Evolutionary conservation across 2,797 vertebrate genomes (phyloP), one percentile per base, ranked within the genome.

Genomic region (Adelosebastes latens): DNA sequence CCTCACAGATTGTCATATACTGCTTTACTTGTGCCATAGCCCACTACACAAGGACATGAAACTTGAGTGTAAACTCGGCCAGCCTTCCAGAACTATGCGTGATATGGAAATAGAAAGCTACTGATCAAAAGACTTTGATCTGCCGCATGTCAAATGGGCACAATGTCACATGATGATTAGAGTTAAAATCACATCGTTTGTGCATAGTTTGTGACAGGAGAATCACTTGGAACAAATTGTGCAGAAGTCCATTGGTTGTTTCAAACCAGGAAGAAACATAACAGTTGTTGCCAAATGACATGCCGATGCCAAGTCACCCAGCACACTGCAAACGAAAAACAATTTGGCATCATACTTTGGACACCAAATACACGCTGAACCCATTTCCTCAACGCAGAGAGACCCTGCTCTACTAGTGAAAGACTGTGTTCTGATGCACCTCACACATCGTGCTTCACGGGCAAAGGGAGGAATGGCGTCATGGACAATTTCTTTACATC

Each of bases 401-500:
- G 46, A 70, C 34, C 6, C 46, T 74, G 42, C 14, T 80, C 62
- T 56, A 53, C 49, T n/a, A 20, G 13, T 60, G n/a, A 66, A 80
- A 65, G 32, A 66, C 29, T 24, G n/a, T 24, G n/a, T 27, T 14
- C 27, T 29, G 62, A 79, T 77, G 78, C 52, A 66, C 72, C 61
- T 75, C 46, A 56, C 27, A 59, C 56, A 65, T 72, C 7, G 25
- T 22, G 72, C 70, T 77, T 77, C 81, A 84, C 77, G 59, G 27
- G 52, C 29, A 72, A 81, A 66, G 24, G 31, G 67, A 79, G 20
- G 31, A 24, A 71, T 81, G 72, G 71, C 67, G 71, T 70, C 67
- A 75, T 59, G 73, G 72, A 55, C 72, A 39, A 24, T 76, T 87
- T 88, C 67, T 81, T 88, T 80, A 77, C 66, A 82, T 79, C 69